phyloP scores from a whole-genome alignment of 2,888 invertebrate species.

The Augiades crinisus region DNA sequence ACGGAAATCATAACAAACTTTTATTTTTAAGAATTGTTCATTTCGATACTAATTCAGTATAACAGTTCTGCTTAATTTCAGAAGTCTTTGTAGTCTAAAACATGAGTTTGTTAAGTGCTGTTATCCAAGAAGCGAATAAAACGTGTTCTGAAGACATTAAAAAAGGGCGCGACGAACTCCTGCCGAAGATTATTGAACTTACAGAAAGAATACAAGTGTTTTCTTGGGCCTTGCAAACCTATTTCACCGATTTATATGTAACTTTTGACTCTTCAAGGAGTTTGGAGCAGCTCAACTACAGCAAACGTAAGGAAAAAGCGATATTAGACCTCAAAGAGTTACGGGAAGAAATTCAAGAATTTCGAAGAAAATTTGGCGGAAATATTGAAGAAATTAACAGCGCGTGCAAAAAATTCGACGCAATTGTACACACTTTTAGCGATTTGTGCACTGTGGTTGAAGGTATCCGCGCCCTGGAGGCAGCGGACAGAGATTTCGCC shows the following conservation, averaged over 20 bases:
- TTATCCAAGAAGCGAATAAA: constrained; percentile 61
- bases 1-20: no score
- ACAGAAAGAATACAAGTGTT: constrained; percentile 62
- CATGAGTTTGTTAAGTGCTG: constrained; percentile 69
- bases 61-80: no score
- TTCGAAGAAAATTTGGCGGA: constrained; percentile 43
- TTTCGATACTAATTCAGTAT: no score
- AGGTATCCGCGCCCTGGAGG: constrained; percentile 55
- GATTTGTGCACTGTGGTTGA: constrained; percentile 55
- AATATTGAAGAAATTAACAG: constrained; percentile 51
- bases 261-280: constrained; percentile 63
- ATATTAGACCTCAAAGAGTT: constrained; percentile 47
- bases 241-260: constrained; percentile 59
- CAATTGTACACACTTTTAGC: constrained; percentile 46
- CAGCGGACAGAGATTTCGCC: constrained; percentile 62
- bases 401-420: constrained; percentile 47
- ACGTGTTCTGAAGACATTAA: constrained; percentile 53
- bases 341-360: constrained; percentile 41
- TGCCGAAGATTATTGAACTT: constrained; percentile 55
- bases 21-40: not conserved
- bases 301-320: constrained; percentile 58
- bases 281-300: constrained; percentile 66
- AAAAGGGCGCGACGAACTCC: constrained; percentile 53
- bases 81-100: no score
- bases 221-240: constrained; percentile 66